These are phyloP conservation scores for Dendrolimus pini DNA, from an alignment of 2,888 invertebrate species.

Conservation along the genomic window DNA sequence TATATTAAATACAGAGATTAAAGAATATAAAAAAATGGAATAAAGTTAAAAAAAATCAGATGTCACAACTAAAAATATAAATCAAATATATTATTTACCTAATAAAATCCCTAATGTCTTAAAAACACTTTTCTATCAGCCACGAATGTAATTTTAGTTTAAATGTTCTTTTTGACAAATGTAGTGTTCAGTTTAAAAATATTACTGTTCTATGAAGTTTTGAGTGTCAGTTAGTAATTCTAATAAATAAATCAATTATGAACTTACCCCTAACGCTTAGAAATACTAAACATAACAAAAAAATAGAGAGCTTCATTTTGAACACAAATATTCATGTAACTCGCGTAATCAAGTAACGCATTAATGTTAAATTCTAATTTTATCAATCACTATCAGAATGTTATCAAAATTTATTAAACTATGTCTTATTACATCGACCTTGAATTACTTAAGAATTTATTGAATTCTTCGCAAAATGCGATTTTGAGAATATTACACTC, in stretches of 20 bases:
- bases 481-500: too few species aligned
- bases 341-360: slow-evolving; percentile 2
- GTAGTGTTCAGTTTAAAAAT: not conserved
- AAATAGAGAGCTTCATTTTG: slow-evolving; percentile 29
- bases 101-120: too few species aligned
- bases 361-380: slow-evolving; percentile 8
- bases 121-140: too few species aligned
- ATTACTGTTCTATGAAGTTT: not conserved
- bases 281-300: slow-evolving; percentile 26
- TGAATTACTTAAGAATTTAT: slow-evolving; percentile 4
- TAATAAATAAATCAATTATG: too few species aligned
- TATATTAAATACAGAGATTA: too few species aligned
- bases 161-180: too few species aligned
- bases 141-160: too few species aligned
- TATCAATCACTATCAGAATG: not conserved
- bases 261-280: slow-evolving; percentile 27
- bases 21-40: too few species aligned
- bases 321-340: not conserved
- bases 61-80: too few species aligned
- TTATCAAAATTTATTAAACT: slow-evolving; percentile 9
- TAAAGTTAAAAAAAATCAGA: too few species aligned
- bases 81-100: too few species aligned
- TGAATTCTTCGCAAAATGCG: not conserved
- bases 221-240: not conserved
- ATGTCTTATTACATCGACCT: slow-evolving; percentile 6